Percentiles rank a stretch among this genome's conserved stretches.
Evolutionary conservation across 1,140 invertebrate species (phyloP).

Genomic region (Aphis craccivora): DNA sequence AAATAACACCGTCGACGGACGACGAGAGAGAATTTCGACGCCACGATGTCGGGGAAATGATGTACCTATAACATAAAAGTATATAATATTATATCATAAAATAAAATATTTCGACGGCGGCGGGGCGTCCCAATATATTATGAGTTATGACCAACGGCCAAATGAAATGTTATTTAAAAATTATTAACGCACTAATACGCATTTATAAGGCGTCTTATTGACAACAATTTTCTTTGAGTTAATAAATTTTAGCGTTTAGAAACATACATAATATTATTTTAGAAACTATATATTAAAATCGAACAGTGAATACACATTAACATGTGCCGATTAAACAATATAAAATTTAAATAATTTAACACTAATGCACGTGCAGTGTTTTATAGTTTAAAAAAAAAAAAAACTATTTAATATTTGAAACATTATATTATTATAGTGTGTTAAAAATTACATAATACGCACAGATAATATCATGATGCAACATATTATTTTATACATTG

Average conservation of each 20-base stretch:
- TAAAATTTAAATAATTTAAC: neutral
- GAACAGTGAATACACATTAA: neutral
- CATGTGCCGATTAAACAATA: neutral
- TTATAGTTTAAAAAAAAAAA: neutral
- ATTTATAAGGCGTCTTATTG: neutral
- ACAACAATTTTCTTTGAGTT: neutral
- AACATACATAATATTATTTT: too few relatives aligned
- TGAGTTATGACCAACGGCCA: too few relatives aligned
- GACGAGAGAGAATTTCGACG: neutral
- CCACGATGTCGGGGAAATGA: neutral
- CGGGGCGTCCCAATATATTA: too few relatives aligned
- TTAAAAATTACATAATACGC: too few relatives aligned
- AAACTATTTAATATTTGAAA: too few relatives aligned
- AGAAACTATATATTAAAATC: neutral
- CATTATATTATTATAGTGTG: too few relatives aligned
- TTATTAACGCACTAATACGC: neutral
- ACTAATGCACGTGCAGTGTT: neutral
- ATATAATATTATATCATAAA: neutral
- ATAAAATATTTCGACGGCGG: neutral
- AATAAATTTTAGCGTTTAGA: neutral
- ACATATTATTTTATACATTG: too few relatives aligned
- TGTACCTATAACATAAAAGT: neutral
- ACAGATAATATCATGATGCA: too few relatives aligned
- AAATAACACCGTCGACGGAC: neutral
- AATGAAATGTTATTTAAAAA: too few relatives aligned